Base-by-base conservation (phyloP, 2,797 vertebrate species). In the Tolypeutes matacus region DNA sequence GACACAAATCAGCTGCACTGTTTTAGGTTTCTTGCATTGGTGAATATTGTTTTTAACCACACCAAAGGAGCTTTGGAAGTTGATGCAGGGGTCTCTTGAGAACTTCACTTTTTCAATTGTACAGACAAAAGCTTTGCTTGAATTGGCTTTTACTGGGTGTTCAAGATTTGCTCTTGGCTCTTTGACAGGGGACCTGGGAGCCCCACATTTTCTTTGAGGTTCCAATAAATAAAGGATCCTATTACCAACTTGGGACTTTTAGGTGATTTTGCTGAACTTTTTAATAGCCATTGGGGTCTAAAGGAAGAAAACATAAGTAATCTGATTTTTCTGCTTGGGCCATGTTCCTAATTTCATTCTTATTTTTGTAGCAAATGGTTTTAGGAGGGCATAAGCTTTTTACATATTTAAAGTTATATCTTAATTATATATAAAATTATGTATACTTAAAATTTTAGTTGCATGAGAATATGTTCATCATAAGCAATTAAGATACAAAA, bases 101-200 rank as follows among this genome's bases (percentile, higher is more conserved):
- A 93, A 62, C 49, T 65, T 86, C 20, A 58, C 58, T 31, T 82
- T 81, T 82, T 91, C 80, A 89, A 1, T 23, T 53, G 27, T 31
- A 56, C 42, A n/a, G 49, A 75, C 46, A 67, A 84, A 81, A 88
- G 4, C 3, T 53, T 87, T 81, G 27, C 83, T 91, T 93, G 46
- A 85, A 76, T 70, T 91, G 73, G n/a, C 46, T 95, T 89, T 81
- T 89, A 85, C 25, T 67, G 34, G 49, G 21, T 82, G 80, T 89
- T 34, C 64, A 60, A 78, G 25, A 36, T 77, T 77, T 53, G n/a
- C 53, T 91, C 88, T 76, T 93, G 80, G 29, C 64, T 89, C 9
- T 84, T 46, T 89, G 76, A 72, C 34, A 51, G 6, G 1, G 51
- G 49, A 60, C 21, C 5, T 36, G 84, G n/a, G 72, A 78, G 3